Evolutionary conservation across 1,140 invertebrate genomes (phyloP), one percentile per base, ranked within the genome.

Genomic region (Trialeurodes vaporariorum): DNA sequence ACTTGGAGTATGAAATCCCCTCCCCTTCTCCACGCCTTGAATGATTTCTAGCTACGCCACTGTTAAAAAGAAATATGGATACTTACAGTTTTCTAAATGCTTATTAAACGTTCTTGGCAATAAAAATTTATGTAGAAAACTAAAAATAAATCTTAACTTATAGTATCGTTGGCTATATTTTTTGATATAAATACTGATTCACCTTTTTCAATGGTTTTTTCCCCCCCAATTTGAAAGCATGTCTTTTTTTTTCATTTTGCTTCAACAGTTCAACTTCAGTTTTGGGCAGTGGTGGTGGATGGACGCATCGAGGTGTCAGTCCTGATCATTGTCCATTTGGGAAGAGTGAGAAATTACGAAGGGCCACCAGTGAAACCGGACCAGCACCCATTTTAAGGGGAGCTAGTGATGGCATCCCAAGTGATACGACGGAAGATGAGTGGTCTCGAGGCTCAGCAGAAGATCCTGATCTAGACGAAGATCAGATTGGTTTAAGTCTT

Each of bases 381-480:
- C 79, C 79, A 2, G 74, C 78, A 11, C 26, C 26, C 25, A 34
- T 26, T 21, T 34, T 25, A 22, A 69, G 65, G 25, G 69, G 65
- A 2, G 67, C 64, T 11, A 70, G 68, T 62, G 86, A 87, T 34
- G 86, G 83, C 1, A 83, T 86, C 21, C 84, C 83, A 25, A 87
- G 85, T 74, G 85, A 82, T 74, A 83, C 80, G 9, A 85, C 84
- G 1, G 84, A 86, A 76, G 86, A 87, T 74, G 83, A 87, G 65
- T 87, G 86, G 86, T 87, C 85, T 66, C 78, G 82, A 68, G 83
- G 83, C 63, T 84, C 83, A 73, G 79, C 81, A n/a, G 83, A 85
- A 63, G 81, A 86, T 73, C 81, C 84, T 67, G 77, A 83, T 60
- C 58, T 70, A 2, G 74, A 77, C n/a, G 75, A 77, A 25, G 75